Percentiles rank a stretch among this genome's conserved stretches.
Evolutionary conservation across 2,888 invertebrate species (phyloP).

Genomic region (Coecobrya sp.): DNA sequence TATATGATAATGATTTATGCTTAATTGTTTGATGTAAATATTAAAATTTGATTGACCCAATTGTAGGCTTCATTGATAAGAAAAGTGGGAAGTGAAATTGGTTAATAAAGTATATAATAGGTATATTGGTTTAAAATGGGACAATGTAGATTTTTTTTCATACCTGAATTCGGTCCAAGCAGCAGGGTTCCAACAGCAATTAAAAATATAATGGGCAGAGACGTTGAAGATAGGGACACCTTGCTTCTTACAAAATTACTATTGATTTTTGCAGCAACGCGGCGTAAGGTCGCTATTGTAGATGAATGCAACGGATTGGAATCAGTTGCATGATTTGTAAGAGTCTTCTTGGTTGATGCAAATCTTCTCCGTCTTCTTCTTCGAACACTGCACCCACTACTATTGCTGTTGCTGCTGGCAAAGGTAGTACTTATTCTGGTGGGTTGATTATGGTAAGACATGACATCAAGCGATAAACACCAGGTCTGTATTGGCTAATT

Average conservation of each 20-base stretch:
- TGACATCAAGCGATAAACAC: slow-evolving; percentile 62
- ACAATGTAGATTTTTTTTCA: neutral
- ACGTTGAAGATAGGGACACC: slow-evolving; percentile 5
- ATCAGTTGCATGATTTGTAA: neutral
- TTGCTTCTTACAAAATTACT: slow-evolving; percentile 28
- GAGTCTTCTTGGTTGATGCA: neutral
- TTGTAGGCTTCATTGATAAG: slow-evolving; percentile 4
- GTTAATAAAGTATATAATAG: neutral
- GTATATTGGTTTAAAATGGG: neutral
- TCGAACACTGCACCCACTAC: slow-evolving; percentile 23
- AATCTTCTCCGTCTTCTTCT: slow-evolving; percentile 73
- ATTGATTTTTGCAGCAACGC: neutral
- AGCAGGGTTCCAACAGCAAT: slow-evolving; percentile 43
- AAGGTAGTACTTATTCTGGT: slow-evolving; percentile 62
- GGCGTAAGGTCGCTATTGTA: neutral
- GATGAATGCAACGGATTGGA: slow-evolving; percentile 3
- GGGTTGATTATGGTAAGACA: slow-evolving; percentile 60
- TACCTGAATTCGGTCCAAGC: slow-evolving; percentile 66
- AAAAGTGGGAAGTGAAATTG: slow-evolving; percentile 13
- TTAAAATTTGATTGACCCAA: slow-evolving; percentile 32
- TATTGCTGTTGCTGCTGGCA: slow-evolving; percentile 52
- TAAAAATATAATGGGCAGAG: slow-evolving; percentile 48
- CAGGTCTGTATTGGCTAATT: slow-evolving; percentile 28
- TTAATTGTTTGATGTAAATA: neutral
- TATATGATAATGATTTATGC: slow-evolving; percentile 13